Base-by-base conservation (phyloP, 2,797 vertebrate species). In the Typhlichthys subterraneus region DNA sequence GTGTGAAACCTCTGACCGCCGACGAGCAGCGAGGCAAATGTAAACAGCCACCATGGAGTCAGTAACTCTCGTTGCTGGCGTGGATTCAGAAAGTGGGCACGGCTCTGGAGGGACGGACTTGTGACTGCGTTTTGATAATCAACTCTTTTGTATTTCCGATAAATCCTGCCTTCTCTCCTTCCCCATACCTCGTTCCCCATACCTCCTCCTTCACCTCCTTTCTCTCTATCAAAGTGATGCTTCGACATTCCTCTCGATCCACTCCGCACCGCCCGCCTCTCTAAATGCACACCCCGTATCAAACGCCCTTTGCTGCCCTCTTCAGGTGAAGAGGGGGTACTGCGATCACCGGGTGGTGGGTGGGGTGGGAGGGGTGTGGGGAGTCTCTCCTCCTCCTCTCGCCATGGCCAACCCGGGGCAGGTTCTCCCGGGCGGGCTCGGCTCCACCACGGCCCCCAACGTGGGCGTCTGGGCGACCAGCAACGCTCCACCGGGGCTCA, bases 401-500 rank as follows among this genome's bases (percentile, higher is more conserved):
- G 55, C 65, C 51, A 95, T 94, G 93, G 91, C 86, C 12, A 76
- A 85, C 72, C 81, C 89, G 47, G 87, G 82, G 1, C 84, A 89
- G 73, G 79, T 87, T 77, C 84, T 87, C 38, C 82, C 89, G 0
- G 90, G 89, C 10, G 89, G 91, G 53, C 87, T 94, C 13, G 79
- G 92, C 77, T 87, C 93, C 64, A 92, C 93, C 0, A 89, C 91
- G 1, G 85, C 92, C 7, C 91, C 93, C 0, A 77, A 90, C 1
- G 80, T 88, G 46, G 77, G 83, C 76, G 73, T 88, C 76, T 86
- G 86, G 69, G 91, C 94, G 87, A 88, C 90, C 73, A 94, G 93
- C 69, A 93, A 87, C 82, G 88, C 58, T 83, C 92, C 94, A 45
- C 67, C 91, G 78, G 93, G 93, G 74, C 82, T 94, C 57, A 96